A percentile compares a stretch with the other conserved stretches of the same genome.
These are phyloP conservation scores for Dysidea cf. avara DNA, from an alignment of 37 sponge, comb jelly and placozoan genomes.

Conservation along the genomic window DNA sequence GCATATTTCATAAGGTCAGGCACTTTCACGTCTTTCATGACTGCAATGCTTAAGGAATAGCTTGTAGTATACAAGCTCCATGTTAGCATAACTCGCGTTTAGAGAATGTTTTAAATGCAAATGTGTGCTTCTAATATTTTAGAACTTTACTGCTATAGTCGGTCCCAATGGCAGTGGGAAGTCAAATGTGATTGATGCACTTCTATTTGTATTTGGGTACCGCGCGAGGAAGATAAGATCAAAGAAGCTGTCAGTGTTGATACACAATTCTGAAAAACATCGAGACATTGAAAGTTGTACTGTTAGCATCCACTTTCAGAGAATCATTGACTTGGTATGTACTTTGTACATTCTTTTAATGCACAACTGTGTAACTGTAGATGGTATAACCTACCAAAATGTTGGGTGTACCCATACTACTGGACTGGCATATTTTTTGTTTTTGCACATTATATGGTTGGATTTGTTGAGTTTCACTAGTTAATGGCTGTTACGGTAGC, in stretches of 20 bases:
- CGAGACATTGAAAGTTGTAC: slow-evolving; percentile 72
- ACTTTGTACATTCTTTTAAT: too few relatives aligned
- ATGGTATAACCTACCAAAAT: not conserved
- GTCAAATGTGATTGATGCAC: slow-evolving; percentile 95
- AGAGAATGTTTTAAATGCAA: too few relatives aligned
- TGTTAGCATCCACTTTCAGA: slow-evolving; percentile 89
- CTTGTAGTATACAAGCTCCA: too few relatives aligned
- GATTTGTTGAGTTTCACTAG: too few relatives aligned
- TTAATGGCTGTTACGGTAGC: too few relatives aligned
- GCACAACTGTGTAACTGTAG: not conserved
- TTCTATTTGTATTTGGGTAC: slow-evolving; percentile 98
- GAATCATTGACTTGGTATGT: slow-evolving; percentile 78
- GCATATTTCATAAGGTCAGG: slow-evolving; percentile 93
- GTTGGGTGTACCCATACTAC: too few relatives aligned
- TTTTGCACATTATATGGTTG: too few relatives aligned
- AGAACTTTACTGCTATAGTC: slow-evolving; percentile 93
- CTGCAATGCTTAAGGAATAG: too few relatives aligned
- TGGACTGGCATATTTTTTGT: too few relatives aligned
- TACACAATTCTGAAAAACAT: slow-evolving; percentile 90
- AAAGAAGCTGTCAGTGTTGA: slow-evolving; percentile 90
- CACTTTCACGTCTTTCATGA: not conserved
- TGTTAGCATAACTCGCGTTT: too few relatives aligned
- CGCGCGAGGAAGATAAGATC: slow-evolving; percentile 92
- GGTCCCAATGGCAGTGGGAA: slow-evolving; percentile 99
- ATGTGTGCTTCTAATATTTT: not conserved